Evolutionary conservation across 2,113 vertebrate species (phyloP).

Genomic region (Camarhynchus parvulus): DNA sequence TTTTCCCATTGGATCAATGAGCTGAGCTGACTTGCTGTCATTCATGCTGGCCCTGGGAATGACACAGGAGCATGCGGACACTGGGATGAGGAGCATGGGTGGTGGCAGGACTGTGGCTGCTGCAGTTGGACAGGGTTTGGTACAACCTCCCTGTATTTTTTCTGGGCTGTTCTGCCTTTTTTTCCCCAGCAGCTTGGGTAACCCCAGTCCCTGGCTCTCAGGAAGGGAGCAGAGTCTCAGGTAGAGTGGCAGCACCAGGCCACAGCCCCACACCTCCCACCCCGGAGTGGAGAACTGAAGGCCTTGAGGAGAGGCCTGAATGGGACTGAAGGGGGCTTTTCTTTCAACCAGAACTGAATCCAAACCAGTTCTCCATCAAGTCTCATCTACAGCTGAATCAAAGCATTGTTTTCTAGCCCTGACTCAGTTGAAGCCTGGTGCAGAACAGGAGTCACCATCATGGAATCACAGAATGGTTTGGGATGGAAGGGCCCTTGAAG

Average conservation of each 20-base stretch:
- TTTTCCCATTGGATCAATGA: not conserved
- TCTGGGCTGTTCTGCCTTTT: not conserved
- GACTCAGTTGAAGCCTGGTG: not conserved
- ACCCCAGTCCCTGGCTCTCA: not conserved
- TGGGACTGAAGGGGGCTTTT: not conserved
- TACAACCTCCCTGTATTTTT: not conserved
- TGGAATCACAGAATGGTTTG: not conserved
- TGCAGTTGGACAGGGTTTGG: not conserved
- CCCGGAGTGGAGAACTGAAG: rapidly evolving
- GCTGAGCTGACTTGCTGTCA: not conserved
- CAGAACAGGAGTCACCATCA: not conserved
- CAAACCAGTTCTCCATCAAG: not conserved
- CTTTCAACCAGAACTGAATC: not conserved
- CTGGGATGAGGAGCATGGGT: rapidly evolving
- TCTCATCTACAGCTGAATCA: not conserved
- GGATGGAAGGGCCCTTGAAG: not conserved
- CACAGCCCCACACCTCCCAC: rapidly evolving
- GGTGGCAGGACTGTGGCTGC: not conserved
- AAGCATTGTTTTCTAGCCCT: not conserved
- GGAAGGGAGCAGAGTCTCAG: not conserved
- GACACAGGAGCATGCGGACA: not conserved
- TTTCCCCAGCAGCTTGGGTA: not conserved
- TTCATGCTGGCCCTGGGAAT: not conserved
- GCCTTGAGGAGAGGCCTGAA: not conserved
- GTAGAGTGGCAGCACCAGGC: not conserved